Conservation (phyloP, 92 coral and sea anemone species). For the Epizoanthus ramosus region DNA sequence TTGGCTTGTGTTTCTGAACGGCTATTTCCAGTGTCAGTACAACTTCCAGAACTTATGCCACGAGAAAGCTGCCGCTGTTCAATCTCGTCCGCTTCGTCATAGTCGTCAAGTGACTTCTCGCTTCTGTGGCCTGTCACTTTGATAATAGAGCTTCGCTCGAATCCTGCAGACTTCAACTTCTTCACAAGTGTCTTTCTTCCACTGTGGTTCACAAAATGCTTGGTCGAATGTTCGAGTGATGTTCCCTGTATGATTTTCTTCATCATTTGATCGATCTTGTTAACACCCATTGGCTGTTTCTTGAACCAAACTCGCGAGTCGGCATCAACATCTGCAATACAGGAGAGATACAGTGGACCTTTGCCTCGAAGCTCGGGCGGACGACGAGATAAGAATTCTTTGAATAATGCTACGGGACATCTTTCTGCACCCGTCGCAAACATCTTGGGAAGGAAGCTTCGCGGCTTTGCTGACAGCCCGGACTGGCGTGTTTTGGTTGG, state of each 20-base stretch:
- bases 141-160: slow-evolving; percentile 52
- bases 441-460: slow-evolving; percentile 26
- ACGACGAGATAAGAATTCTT: neutral
- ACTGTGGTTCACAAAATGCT: slow-evolving; percentile 50
- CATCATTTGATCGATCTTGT: slow-evolving; percentile 53
- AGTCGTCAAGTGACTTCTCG: slow-evolving; percentile 48
- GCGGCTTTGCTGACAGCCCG: neutral
- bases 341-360: slow-evolving; percentile 32
- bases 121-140: slow-evolving; percentile 57
- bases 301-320: slow-evolving; percentile 45
- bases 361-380: neutral
- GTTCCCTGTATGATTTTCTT: slow-evolving; percentile 42
- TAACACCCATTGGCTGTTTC: slow-evolving; percentile 45
- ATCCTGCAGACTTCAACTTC: slow-evolving; percentile 41
- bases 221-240: slow-evolving; percentile 22
- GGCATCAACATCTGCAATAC: neutral
- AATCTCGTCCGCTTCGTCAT: slow-evolving; percentile 50
- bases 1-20: neutral
- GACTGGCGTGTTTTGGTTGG: slow-evolving; percentile 36
- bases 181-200: slow-evolving; percentile 45
- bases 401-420: slow-evolving; percentile 13
- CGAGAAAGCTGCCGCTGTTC: slow-evolving; percentile 43
- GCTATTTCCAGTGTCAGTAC: neutral
- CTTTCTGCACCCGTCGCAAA: slow-evolving; percentile 25
- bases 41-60: slow-evolving; percentile 6